These are phyloP conservation scores for Thunnus maccoyii DNA, from an alignment of 2,113 vertebrate species.

Conservation along the genomic window DNA sequence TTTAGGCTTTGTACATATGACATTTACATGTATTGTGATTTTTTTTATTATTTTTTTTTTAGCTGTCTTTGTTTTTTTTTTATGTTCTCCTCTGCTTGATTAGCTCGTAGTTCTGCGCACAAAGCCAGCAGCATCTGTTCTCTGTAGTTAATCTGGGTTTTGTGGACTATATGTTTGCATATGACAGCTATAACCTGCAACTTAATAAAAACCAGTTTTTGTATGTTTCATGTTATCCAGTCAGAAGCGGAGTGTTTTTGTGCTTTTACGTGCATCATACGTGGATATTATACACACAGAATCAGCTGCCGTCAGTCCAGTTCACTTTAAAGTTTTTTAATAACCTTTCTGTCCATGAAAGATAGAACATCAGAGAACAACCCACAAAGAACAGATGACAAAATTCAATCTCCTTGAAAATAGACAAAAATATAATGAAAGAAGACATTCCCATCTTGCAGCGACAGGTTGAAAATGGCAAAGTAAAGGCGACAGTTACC, in stretches of 20 bases:
- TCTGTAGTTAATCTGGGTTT: slow-evolving; percentile 74
- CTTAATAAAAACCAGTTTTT: slow-evolving; percentile 82
- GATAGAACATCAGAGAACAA: slow-evolving; percentile 86
- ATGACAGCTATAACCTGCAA: slow-evolving; percentile 68
- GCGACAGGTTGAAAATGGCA: slow-evolving; percentile 70
- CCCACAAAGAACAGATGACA: slow-evolving; percentile 83
- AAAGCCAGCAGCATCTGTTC: slow-evolving; percentile 52
- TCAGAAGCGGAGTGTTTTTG: background rate
- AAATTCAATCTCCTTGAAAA: slow-evolving; percentile 80
- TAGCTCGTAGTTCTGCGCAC: slow-evolving; percentile 43
- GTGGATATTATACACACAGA: background rate
- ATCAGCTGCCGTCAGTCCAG: background rate
- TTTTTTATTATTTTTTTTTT: slow-evolving; percentile 37
- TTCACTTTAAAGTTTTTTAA: slow-evolving; percentile 71
- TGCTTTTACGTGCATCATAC: background rate
- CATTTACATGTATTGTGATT: slow-evolving; percentile 33
- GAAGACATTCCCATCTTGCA: slow-evolving; percentile 70
- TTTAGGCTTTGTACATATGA: slow-evolving; percentile 68
- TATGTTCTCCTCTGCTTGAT: slow-evolving; percentile 38
- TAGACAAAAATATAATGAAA: slow-evolving; percentile 76
- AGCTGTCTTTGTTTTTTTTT: slow-evolving; percentile 27
- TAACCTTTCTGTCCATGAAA: slow-evolving; percentile 81
- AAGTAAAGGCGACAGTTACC: slow-evolving; percentile 75
- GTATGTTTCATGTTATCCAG: slow-evolving; percentile 54
- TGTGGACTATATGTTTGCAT: slow-evolving; percentile 66